Base-by-base conservation (phyloP, 2,888 invertebrate species). In the Mesorhabditis spiculigera region DNA sequence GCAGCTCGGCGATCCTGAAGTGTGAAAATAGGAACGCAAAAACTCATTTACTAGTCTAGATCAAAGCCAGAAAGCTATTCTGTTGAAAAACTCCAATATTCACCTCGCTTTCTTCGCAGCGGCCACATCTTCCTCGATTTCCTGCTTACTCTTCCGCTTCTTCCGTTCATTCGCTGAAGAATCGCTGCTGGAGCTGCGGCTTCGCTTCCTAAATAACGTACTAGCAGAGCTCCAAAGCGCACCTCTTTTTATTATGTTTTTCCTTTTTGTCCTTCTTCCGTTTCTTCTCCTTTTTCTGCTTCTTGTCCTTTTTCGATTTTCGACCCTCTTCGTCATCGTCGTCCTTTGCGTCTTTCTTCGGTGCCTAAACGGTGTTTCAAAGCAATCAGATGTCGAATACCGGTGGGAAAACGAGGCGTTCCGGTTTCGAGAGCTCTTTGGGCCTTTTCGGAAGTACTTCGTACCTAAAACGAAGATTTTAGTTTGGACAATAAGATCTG, bases 1-100 rank as follows among this genome's bases (percentile, higher is more conserved):
- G 88, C 72, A 95, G 87, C 66, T 43, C 50, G n/a, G 69, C 65
- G 65, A 73, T 45, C 42, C 66, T 68, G 63, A 62, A 71, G 4
- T 77, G n/a, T n/a, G 16, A 63, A 28, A 50, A 13, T 10, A 50
- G 50, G 3, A 10, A 50, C 1, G 13, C 8, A 50, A 13, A 50
- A 13, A 10, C 10, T 8, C 8, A 13, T 10, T 8, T 2, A 50
- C 50, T 50, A 10, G 8, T 8, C 13, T 13, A 13, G 13, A 10
- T 50, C 50, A 10, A 10, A 8, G 10, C 8, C 13, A 13, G 13
- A 10, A 1, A 2, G 50, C 50, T 50, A 13, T 50, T 50, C 50
- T 13, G 8, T 10, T 50, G 50, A 13, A 50, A 10, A 50, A 50
- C 8, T 50, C 8, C 50, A 50, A 10, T 50, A 50, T 50, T 50